A percentile compares a stretch with the other conserved stretches of the same genome.
phyloP scores from a whole-genome alignment of 1,140 invertebrate species.

The Conus betulinus region DNA sequence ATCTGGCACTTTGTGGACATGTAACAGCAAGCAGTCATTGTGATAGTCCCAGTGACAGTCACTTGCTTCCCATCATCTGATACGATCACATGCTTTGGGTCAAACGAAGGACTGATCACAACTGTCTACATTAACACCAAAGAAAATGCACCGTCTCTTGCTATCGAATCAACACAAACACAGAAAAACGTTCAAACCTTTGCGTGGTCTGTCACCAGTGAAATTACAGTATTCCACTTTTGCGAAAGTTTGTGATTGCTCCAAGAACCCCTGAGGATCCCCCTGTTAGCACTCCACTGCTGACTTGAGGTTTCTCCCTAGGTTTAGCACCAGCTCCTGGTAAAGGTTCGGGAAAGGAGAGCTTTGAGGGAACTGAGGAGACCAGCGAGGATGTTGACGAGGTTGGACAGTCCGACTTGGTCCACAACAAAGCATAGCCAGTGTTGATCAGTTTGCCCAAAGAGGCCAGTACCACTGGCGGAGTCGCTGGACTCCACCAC shows the following conservation, averaged over 20 bases:
- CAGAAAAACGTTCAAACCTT: not conserved
- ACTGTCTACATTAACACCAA: not conserved
- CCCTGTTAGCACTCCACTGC: slow-evolving; percentile 41
- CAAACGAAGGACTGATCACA: not conserved
- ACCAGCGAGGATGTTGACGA: slow-evolving; percentile 1
- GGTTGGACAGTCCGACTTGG: slow-evolving; percentile 24
- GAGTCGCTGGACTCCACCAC: not conserved
- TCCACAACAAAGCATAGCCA: slow-evolving; percentile 60
- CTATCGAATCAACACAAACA: not conserved
- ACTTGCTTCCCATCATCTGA: not conserved
- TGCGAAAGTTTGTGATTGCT: slow-evolving; percentile 60
- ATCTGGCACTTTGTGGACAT: not conserved
- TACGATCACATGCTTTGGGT: not conserved
- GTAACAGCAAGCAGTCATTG: not conserved
- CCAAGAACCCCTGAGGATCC: slow-evolving; percentile 61
- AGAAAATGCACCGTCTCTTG: not conserved
- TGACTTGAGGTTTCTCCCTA: slow-evolving; percentile 21
- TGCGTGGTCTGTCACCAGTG: not conserved
- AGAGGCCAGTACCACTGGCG: slow-evolving; percentile 40
- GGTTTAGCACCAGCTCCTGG: slow-evolving; percentile 3
- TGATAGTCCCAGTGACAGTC: not conserved
- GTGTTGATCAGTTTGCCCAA: slow-evolving; percentile 65
- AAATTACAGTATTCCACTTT: slow-evolving; percentile 54
- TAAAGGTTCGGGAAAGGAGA: slow-evolving; percentile 73
- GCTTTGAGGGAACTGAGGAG: slow-evolving; percentile 2